Percentiles rank a stretch among this genome's conserved stretches.
These are phyloP conservation scores for Phalacrocorax carbo DNA, from an alignment of 2,113 vertebrate species.

Conservation along the genomic window DNA sequence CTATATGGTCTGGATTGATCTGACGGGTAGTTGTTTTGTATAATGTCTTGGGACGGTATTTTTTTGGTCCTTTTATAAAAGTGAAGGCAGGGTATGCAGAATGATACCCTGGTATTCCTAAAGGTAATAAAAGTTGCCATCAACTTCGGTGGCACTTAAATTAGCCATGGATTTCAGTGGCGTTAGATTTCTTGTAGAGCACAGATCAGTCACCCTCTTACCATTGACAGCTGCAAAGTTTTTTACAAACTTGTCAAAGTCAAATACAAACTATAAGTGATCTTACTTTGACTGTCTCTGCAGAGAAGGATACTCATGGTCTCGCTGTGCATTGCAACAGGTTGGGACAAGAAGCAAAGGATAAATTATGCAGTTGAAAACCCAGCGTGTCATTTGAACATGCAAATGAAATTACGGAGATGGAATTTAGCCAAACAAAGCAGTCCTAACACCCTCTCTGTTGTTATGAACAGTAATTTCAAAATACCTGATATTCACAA, in stretches of 20 bases:
- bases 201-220: neutral
- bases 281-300: neutral
- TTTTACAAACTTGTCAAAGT: neutral
- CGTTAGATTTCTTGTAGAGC: neutral
- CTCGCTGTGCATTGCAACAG: neutral
- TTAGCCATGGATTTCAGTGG: neutral
- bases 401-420: slow-evolving; percentile 28
- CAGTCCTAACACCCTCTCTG: neutral
- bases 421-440: neutral
- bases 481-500: neutral
- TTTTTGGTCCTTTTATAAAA: neutral
- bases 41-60: neutral
- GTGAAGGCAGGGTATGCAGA: neutral
- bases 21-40: neutral
- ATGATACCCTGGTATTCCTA: neutral
- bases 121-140: neutral
- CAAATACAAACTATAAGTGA: neutral
- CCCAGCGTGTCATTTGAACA: slow-evolving; percentile 4
- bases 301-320: neutral
- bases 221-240: neutral
- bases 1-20: neutral
- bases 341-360: neutral
- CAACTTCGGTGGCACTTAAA: neutral
- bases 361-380: slow-evolving; percentile 10
- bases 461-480: neutral